Conservation (phyloP, 2,113 vertebrate genomes). For the Sander lucioperca region DNA sequence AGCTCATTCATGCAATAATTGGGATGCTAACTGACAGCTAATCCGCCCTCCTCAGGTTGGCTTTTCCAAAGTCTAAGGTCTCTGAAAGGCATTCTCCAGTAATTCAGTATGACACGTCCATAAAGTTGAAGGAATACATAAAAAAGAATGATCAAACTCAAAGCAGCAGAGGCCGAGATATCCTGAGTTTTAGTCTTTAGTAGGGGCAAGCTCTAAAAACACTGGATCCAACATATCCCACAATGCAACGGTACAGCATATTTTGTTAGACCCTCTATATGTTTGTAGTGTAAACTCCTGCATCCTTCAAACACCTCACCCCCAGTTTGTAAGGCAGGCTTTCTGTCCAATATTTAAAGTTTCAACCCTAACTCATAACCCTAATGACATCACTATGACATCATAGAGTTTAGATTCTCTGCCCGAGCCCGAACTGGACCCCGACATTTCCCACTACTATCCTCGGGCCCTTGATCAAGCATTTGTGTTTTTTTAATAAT, state of each 20-base stretch:
- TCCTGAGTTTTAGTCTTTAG: background rate
- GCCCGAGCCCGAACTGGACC: too few relatives aligned
- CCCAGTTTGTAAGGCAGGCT: background rate
- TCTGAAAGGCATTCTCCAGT: too few relatives aligned
- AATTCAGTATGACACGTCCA: background rate
- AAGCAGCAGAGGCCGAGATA: background rate
- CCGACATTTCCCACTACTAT: too few relatives aligned
- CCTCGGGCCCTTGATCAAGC: too few relatives aligned
- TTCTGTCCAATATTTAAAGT: background rate
- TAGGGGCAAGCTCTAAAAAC: background rate
- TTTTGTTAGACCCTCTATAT: background rate
- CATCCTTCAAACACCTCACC: background rate
- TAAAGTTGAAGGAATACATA: background rate
- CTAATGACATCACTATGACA: background rate
- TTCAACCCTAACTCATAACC: background rate
- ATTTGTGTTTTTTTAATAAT: too few relatives aligned
- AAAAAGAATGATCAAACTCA: background rate
- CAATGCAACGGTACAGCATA: constrained; percentile 3
- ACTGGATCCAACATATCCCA: constrained; percentile 1
- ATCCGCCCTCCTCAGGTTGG: background rate
- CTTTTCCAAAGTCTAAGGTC: background rate
- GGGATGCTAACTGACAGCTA: background rate
- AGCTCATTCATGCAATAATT: background rate
- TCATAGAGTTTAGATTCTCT: too few relatives aligned
- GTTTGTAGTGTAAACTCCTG: background rate